phyloP scores from a whole-genome alignment of 2,797 vertebrate genomes.

The Pyrrhura leucotis region DNA sequence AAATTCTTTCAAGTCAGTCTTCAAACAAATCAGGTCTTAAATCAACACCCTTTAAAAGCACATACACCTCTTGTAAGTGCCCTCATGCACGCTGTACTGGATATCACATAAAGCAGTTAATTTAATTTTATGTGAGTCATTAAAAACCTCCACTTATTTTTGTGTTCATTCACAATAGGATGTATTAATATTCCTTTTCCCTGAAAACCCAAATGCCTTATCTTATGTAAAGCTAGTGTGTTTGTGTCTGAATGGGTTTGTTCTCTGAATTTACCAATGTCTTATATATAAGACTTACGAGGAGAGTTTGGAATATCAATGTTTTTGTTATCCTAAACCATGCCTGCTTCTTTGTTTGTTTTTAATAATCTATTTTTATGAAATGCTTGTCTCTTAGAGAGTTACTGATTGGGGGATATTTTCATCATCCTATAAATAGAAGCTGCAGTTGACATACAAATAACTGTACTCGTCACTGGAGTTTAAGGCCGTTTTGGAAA shows the following conservation, averaged over 20 bases:
- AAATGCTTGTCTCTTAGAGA: conserved; percentile 22
- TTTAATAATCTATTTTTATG: conserved; percentile 41
- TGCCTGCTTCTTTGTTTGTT: background rate
- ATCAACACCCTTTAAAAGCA: conserved; percentile 55
- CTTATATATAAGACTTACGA: background rate
- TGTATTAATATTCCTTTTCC: background rate
- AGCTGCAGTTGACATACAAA: conserved; percentile 42
- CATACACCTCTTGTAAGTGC: conserved; percentile 4
- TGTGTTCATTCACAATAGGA: background rate
- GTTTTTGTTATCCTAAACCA: conserved; percentile 19
- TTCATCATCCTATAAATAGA: conserved; percentile 49
- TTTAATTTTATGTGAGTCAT: conserved; percentile 2
- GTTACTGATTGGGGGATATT: conserved; percentile 51
- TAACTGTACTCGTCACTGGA: background rate
- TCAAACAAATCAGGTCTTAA: conserved; percentile 62
- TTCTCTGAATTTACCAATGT: background rate
- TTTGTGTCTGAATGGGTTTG: background rate
- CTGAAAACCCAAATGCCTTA: background rate
- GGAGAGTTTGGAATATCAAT: background rate
- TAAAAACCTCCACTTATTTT: background rate
- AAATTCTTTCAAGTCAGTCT: conserved; percentile 73
- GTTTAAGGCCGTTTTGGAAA: conserved; percentile 24
- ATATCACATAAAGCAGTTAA: background rate
- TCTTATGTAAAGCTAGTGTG: background rate
- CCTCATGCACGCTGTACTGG: background rate